phyloP scores from a whole-genome alignment of 1,140 invertebrate genomes.

The Helicoverpa zea region DNA sequence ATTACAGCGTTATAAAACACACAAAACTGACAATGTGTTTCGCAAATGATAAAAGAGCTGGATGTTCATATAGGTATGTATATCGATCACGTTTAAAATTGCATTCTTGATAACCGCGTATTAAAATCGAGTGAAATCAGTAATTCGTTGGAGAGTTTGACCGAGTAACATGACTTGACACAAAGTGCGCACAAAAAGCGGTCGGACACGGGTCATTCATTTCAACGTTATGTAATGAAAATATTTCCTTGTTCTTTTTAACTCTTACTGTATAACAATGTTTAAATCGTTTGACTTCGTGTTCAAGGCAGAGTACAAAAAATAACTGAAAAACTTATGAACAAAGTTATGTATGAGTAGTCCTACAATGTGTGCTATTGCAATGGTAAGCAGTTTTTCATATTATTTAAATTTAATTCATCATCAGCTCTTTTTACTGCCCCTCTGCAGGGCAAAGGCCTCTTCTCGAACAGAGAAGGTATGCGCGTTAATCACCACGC shows the following conservation, averaged over 20 bases:
- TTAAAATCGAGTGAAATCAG: constrained; percentile 55
- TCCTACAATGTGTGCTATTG: no score
- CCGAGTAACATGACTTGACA: constrained; percentile 56
- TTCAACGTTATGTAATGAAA: constrained; percentile 42
- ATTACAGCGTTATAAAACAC: constrained; percentile 46
- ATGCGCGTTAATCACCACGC: no score
- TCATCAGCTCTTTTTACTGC: no score
- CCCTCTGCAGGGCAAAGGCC: no score
- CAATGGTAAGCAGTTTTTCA: no score
- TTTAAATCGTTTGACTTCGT: background rate
- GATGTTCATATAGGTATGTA: background rate
- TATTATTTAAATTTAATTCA: no score
- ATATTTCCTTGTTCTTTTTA: constrained; percentile 47
- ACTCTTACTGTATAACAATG: constrained; percentile 31
- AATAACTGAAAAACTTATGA: background rate
- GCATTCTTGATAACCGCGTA: constrained; percentile 46
- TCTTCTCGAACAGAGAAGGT: no score
- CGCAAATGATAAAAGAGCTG: background rate
- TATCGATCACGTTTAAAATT: constrained; percentile 46
- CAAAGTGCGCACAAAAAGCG: constrained; percentile 50
- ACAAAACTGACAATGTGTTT: constrained; percentile 20
- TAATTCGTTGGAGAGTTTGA: constrained; percentile 50
- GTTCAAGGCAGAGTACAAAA: background rate
- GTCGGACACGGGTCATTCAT: constrained; percentile 43
- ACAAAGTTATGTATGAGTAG: no score